A percentile compares a stretch with the other conserved stretches of the same genome.
Conservation (phyloP, 2,888 invertebrate species). For the Drosophila infuscata region DNA sequence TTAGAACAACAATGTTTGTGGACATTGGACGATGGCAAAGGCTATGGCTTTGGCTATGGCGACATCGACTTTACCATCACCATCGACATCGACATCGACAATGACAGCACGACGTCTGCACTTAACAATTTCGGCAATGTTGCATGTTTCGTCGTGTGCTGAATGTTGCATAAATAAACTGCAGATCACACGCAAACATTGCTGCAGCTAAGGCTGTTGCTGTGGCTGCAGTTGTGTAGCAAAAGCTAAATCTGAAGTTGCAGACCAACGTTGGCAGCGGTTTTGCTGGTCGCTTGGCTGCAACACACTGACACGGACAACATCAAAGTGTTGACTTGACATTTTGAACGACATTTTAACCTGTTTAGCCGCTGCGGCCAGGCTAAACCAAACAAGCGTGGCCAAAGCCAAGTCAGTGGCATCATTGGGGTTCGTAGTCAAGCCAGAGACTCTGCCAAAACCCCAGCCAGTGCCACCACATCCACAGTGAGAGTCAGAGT, state of each 20-base stretch:
- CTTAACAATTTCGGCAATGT: slow-evolving; percentile 78
- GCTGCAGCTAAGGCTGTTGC: slow-evolving; percentile 26
- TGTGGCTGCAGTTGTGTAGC: slow-evolving; percentile 9
- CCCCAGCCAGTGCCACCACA: slow-evolving; percentile 8
- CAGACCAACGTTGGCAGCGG: slow-evolving; percentile 47
- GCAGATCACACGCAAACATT: slow-evolving; percentile 81
- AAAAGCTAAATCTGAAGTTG: slow-evolving; percentile 38
- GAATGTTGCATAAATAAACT: slow-evolving; percentile 81
- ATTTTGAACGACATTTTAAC: slow-evolving; percentile 82
- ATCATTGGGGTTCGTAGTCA: slow-evolving; percentile 69
- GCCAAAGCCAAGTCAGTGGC: slow-evolving; percentile 71
- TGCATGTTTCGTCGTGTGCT: slow-evolving; percentile 79
- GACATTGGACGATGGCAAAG: slow-evolving; percentile 36
- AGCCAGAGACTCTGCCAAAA: slow-evolving; percentile 33
- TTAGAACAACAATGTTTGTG: slow-evolving; percentile 59
- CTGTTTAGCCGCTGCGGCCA: slow-evolving; percentile 78
- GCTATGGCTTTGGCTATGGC: slow-evolving; percentile 17
- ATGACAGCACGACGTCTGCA: slow-evolving; percentile 67
- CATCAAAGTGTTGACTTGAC: slow-evolving; percentile 83
- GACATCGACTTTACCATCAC: slow-evolving; percentile 33
- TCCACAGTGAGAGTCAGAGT: slow-evolving; percentile 28
- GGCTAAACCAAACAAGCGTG: slow-evolving; percentile 74
- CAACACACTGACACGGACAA: slow-evolving; percentile 69
- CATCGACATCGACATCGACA: slow-evolving; percentile 44
- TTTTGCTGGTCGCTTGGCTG: slow-evolving; percentile 45